Evolutionary conservation across 2,113 vertebrate genomes (phyloP).

Genomic region (Phrynocephalus versicolor): DNA sequence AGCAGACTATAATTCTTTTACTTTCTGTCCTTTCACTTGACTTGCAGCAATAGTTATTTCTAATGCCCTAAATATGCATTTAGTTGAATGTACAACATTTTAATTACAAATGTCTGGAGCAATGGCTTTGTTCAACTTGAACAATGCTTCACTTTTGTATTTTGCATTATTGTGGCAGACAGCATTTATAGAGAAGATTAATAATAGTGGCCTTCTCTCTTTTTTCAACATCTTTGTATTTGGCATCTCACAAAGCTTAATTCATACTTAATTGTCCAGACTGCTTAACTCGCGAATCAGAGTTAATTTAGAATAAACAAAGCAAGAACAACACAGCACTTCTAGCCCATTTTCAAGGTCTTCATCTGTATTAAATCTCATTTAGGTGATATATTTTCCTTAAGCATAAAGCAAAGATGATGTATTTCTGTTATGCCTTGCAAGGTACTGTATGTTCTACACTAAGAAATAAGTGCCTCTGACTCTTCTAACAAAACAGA

Average conservation of each 20-base stretch:
- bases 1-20: not conserved
- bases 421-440: not conserved
- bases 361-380: not conserved
- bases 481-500: not conserved
- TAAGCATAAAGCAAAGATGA: not conserved
- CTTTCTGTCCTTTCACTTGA: not conserved
- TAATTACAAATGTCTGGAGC: not conserved
- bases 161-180: not conserved
- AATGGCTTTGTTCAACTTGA: not conserved
- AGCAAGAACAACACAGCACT: not conserved
- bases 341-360: not conserved
- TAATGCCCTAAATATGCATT: not conserved
- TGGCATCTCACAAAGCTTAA: not conserved
- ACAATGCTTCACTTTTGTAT: not conserved
- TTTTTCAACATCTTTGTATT: not conserved
- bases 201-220: not conserved
- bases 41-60: not conserved
- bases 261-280: not conserved
- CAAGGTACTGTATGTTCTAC: not conserved
- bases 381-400: not conserved
- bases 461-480: not conserved
- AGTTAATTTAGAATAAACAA: constrained; percentile 3
- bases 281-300: not conserved
- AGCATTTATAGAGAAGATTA: not conserved
- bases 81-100: not conserved